Evolutionary conservation across 2,113 vertebrate species (phyloP), one percentile per base, ranked within the genome.

Genomic region (Oreochromis spilurus): DNA sequence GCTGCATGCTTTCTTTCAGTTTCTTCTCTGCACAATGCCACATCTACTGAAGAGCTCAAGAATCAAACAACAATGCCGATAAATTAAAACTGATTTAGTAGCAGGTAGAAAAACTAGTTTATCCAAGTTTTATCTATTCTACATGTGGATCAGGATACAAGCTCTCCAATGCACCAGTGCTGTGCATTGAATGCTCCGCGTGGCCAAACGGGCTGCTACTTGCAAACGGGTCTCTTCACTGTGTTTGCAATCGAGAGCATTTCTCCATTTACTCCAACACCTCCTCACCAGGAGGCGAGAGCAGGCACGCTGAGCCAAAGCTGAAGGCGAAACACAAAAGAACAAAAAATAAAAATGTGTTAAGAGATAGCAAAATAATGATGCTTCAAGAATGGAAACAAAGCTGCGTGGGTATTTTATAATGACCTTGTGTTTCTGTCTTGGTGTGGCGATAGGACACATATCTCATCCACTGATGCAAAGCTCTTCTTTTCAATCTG

Each of bases 141-240:
- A 24, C 10, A 24, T 48, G 40, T 13, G 40, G 58, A 21, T 70
- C 38, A 96, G 96, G 98, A 99, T 99, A 99, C 97, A 98, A 45
- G 92, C 91, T 89, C 85, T 97, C 98, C 98, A 98, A 83, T 2
- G 93, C 3, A 50, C 57, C 57, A 98, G 95, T 9, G 48, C 93
- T 88, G 94, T 94, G 38, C 90, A 26, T 26, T 97, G 91, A 2
- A 57, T 88, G 84, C 89, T 90, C 88, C 70, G 95, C 26, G 43
- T 36, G 82, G 95, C 96, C 82, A 97, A 90, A 7, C 75, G 86
- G 10, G 80, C 89, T 45, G 95, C 82, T 26, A 52, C 87, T 48
- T 95, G 89, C 17, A 70, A 87, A 29, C 86, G 86, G 9, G 89
- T 85, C 0, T 24, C 90, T 72, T 97, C 45, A 16, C 67, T 91